Evolutionary conservation across 2,888 invertebrate genomes (phyloP).

Genomic region (Laothoe populi): DNA sequence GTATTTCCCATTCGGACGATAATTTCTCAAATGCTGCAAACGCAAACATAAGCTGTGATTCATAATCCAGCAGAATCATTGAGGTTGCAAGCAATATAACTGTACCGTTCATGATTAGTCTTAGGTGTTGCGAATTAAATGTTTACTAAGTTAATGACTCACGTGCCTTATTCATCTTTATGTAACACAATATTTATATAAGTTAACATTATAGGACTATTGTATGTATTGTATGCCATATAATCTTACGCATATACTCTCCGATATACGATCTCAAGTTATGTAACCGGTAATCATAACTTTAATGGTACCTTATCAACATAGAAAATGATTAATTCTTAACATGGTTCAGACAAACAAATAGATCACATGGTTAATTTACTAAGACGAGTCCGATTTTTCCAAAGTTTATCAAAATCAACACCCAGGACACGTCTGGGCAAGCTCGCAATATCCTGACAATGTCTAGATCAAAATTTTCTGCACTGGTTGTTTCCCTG

Average conservation of each 20-base stretch:
- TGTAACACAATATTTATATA: conserved; percentile 11
- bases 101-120: conserved; percentile 54
- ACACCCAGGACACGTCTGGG: too few relatives aligned
- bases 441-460: too few relatives aligned
- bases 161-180: conserved; percentile 52
- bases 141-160: conserved; percentile 58
- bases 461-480: too few relatives aligned
- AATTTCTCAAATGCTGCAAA: conserved; percentile 52
- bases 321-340: too few relatives aligned
- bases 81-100: conserved; percentile 45
- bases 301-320: too few relatives aligned
- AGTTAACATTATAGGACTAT: not conserved
- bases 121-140: conserved; percentile 56
- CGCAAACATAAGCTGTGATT: conserved; percentile 45
- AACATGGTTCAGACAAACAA: too few relatives aligned
- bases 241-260: not conserved
- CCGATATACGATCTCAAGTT: too few relatives aligned
- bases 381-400: too few relatives aligned
- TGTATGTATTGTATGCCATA: not conserved
- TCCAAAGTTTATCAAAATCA: too few relatives aligned
- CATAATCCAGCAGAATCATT: conserved; percentile 52
- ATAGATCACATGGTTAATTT: too few relatives aligned
- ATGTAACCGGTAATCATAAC: too few relatives aligned
- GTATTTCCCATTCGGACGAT: conserved; percentile 40
- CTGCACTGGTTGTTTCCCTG: too few relatives aligned